Evolutionary conservation across 2,113 vertebrate genomes (phyloP).

Genomic region (Perca fluviatilis): DNA sequence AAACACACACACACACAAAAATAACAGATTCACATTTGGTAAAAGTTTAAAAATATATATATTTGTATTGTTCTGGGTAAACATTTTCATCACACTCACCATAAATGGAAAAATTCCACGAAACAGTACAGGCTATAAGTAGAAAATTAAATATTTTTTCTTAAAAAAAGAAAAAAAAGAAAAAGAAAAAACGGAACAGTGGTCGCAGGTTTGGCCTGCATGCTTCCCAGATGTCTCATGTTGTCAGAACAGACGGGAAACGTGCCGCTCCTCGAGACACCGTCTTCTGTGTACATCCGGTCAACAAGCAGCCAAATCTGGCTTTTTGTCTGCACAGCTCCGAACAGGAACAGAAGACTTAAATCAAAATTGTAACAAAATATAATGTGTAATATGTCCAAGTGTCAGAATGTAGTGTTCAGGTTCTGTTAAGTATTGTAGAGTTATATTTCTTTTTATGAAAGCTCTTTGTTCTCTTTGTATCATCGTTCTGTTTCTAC

Average conservation of each 20-base stretch:
- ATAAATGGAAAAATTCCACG: neutral
- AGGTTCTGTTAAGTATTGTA: neutral
- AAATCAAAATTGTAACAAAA: neutral
- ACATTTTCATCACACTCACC: neutral
- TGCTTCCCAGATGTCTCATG: constrained; percentile 72
- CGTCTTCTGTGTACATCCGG: constrained; percentile 25
- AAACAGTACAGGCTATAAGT: neutral
- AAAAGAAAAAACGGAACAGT: neutral
- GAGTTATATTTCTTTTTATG: neutral
- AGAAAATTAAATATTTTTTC: neutral
- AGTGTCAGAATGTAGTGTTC: neutral
- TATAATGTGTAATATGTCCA: neutral
- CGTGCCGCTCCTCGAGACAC: constrained; percentile 37
- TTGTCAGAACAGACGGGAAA: constrained; percentile 70
- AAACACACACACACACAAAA: neutral
- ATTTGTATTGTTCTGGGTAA: neutral
- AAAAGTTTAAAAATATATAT: constrained; percentile 11
- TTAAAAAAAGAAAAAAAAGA: too few species aligned
- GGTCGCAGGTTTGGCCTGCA: constrained; percentile 29
- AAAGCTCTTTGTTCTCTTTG: constrained; percentile 29
- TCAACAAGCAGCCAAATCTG: constrained; percentile 32
- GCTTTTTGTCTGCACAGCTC: neutral
- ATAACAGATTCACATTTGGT: constrained; percentile 3
- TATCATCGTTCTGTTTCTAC: neutral
- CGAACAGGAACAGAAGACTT: neutral